Percentiles rank a stretch among this genome's conserved stretches.
phyloP scores from a whole-genome alignment of 2,797 vertebrate species.

The Philypnodon macrostomus region DNA sequence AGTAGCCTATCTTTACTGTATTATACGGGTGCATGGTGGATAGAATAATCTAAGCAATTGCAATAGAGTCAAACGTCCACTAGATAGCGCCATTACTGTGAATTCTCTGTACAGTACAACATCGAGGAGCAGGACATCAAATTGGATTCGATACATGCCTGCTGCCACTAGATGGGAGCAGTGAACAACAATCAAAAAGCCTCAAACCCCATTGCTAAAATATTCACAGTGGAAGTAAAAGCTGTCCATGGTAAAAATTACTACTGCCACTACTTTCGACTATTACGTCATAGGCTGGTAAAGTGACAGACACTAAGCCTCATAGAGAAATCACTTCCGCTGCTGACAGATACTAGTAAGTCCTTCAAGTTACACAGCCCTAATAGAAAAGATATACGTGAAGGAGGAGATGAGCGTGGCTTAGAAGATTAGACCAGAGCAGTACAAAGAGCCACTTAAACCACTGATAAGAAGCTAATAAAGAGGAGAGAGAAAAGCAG shows the following conservation, averaged over 20 bases:
- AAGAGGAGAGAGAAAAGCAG: background rate
- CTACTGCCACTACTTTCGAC: too few species aligned
- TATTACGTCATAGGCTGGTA: background rate
- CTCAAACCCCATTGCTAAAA: too few species aligned
- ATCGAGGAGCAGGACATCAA: too few species aligned
- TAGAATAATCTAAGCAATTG: background rate
- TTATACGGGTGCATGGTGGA: too few species aligned
- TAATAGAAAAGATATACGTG: background rate
- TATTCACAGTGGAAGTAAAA: too few species aligned
- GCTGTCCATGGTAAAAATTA: too few species aligned
- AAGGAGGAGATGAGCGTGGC: constrained; percentile 3
- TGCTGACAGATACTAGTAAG: background rate
- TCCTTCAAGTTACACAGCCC: background rate
- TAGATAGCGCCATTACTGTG: background rate
- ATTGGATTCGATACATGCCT: too few species aligned
- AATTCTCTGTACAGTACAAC: background rate
- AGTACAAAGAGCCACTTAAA: background rate
- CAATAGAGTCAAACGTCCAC: background rate
- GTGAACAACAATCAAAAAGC: too few species aligned
- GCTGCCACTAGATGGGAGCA: background rate
- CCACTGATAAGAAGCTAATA: constrained; percentile 3
- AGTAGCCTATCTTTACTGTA: too few species aligned
- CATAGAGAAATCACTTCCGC: background rate
- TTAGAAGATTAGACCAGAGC: background rate
- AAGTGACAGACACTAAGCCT: background rate